A percentile compares a stretch with the other conserved stretches of the same genome.
phyloP scores from a whole-genome alignment of 2,888 invertebrate genomes.

The Dioctria rufipes region DNA sequence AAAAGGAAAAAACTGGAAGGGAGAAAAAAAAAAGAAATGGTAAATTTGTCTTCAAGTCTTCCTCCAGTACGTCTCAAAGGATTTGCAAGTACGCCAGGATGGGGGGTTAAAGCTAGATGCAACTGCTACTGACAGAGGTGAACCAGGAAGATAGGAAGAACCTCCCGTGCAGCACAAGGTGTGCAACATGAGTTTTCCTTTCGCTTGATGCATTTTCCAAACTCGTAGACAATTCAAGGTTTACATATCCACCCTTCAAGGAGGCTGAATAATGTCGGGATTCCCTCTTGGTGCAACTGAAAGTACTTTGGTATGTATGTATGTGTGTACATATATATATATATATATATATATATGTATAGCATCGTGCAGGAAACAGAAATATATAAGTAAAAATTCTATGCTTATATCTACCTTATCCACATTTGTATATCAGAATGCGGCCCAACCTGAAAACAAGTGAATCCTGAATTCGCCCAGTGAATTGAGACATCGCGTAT shows the following conservation, averaged over 20 bases:
- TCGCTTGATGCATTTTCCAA: constrained; percentile 50
- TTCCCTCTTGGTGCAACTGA: constrained; percentile 1
- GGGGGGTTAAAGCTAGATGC: background rate
- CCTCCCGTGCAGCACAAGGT: constrained; percentile 41
- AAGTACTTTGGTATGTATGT: background rate
- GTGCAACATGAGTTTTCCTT: constrained; percentile 52
- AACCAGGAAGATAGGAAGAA: constrained; percentile 24
- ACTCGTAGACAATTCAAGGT: constrained; percentile 50
- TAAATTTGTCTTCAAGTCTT: constrained; percentile 59
- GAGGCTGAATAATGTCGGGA: constrained; percentile 12
- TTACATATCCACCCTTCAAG: constrained; percentile 42
- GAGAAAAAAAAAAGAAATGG: constrained; percentile 53
- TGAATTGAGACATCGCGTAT: constrained; percentile 41
- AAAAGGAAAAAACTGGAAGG: constrained; percentile 27
- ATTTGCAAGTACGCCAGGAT: constrained; percentile 28
- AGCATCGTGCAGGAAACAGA: constrained; percentile 13
- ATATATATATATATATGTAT: too few species aligned
- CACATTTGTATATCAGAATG: background rate
- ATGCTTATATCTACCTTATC: background rate
- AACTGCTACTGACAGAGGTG: background rate
- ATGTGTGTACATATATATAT: too few species aligned
- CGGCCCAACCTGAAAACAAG: background rate
- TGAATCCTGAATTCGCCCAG: constrained; percentile 30
- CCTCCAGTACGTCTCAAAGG: constrained; percentile 57
- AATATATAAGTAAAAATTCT: background rate